Conservation (phyloP, 2,888 invertebrate species). For the Antitype chi region DNA sequence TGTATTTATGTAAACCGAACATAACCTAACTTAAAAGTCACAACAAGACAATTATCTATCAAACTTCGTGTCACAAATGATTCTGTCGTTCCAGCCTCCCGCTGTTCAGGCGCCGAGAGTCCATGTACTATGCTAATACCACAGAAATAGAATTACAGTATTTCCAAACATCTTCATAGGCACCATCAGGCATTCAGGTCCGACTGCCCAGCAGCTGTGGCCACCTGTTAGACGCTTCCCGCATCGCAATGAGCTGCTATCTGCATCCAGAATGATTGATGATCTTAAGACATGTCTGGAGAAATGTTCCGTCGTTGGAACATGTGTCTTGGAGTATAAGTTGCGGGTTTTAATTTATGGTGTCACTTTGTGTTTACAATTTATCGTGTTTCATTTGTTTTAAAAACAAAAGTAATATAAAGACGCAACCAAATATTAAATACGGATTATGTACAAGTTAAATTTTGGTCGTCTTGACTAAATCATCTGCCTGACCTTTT, state of each 20-base stretch:
- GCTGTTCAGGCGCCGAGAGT: too few species aligned
- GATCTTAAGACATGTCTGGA: slow-evolving; percentile 54
- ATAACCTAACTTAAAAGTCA: not conserved
- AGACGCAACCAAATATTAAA: not conserved
- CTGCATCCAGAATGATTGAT: slow-evolving; percentile 62
- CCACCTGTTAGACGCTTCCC: slow-evolving; percentile 62
- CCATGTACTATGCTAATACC: slow-evolving; percentile 31
- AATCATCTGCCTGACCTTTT: too few species aligned
- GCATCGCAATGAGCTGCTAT: slow-evolving; percentile 66
- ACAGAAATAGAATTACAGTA: slow-evolving; percentile 50
- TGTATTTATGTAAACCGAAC: not conserved
- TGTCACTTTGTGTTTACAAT: not conserved
- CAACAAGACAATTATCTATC: not conserved
- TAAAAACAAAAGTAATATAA: not conserved
- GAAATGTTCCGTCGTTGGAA: slow-evolving; percentile 33
- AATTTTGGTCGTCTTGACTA: not conserved
- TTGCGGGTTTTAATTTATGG: not conserved
- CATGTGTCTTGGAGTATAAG: slow-evolving; percentile 33
- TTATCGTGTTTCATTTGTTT: not conserved
- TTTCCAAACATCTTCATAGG: slow-evolving; percentile 43
- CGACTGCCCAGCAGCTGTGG: slow-evolving; percentile 59
- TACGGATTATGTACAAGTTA: not conserved
- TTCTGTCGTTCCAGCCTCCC: not conserved
- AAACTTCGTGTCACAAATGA: not conserved
- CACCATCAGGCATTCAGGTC: slow-evolving; percentile 52